Percentiles rank a stretch among this genome's conserved stretches.
Conservation (phyloP, 1,140 invertebrate species). For the Myzus persicae region DNA sequence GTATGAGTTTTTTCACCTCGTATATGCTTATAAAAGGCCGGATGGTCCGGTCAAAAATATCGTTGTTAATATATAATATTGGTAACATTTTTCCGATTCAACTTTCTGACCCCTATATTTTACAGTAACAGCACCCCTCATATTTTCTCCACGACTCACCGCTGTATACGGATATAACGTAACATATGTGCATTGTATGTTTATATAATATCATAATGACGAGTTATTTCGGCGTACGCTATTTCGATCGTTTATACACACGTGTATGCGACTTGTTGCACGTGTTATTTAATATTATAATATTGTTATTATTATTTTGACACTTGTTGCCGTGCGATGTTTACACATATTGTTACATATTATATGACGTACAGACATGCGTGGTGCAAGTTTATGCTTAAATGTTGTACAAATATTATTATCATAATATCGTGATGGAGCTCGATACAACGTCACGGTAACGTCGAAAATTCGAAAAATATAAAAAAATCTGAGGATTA, state of each 20-base stretch:
- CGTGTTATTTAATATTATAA: conserved; percentile 5
- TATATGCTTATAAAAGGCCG: background rate
- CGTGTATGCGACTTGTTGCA: background rate
- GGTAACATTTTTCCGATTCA: background rate
- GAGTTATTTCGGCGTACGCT: background rate
- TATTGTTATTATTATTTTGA: conserved; percentile 14
- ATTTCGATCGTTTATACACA: background rate
- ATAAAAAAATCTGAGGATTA: background rate
- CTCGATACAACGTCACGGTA: no score
- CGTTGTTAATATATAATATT: background rate
- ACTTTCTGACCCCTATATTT: background rate
- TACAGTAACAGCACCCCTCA: background rate
- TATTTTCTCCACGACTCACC: background rate
- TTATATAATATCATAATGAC: background rate
- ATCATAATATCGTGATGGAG: background rate
- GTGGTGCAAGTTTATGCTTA: background rate
- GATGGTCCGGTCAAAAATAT: background rate
- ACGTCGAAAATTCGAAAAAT: background rate
- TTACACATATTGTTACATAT: background rate
- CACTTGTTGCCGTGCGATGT: background rate
- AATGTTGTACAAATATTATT: background rate
- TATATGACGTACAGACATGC: background rate
- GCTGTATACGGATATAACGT: background rate
- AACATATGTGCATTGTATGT: background rate
- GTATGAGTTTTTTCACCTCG: background rate